phyloP scores from a whole-genome alignment of 2,888 invertebrate species.

The Drosophila anceps region DNA sequence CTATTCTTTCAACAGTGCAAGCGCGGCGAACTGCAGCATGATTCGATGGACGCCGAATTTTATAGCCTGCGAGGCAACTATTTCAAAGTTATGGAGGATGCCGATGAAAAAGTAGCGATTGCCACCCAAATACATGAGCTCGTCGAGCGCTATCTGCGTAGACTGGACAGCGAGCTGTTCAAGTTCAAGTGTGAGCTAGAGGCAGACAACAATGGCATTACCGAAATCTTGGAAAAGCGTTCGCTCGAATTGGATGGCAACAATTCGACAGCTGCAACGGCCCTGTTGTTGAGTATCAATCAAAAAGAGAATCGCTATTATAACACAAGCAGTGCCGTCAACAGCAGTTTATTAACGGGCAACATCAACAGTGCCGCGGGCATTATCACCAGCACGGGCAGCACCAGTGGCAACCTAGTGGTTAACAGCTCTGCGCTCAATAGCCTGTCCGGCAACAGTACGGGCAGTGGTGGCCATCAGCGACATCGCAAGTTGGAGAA shows the following conservation, averaged over 20 bases:
- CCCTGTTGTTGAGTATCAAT: constrained; percentile 86
- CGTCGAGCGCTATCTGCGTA: constrained; percentile 95
- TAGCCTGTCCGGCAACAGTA: constrained; percentile 35
- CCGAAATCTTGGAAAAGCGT: constrained; percentile 96
- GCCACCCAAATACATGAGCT: constrained; percentile 97
- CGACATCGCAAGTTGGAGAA: constrained; percentile 89
- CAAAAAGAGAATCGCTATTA: constrained; percentile 94
- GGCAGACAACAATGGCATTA: constrained; percentile 99
- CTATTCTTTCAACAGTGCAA: constrained; percentile 94
- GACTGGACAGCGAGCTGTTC: constrained; percentile 94
- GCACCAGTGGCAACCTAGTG: constrained; percentile 44
- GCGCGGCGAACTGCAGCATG: constrained; percentile 89
- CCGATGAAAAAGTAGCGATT: constrained; percentile 97
- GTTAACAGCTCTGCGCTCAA: constrained; percentile 33
- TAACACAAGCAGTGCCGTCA: constrained; percentile 52
- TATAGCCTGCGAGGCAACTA: constrained; percentile 94
- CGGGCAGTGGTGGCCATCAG: constrained; percentile 45
- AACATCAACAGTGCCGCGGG: constrained; percentile 52
- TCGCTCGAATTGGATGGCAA: constrained; percentile 93
- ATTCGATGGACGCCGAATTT: constrained; percentile 93
- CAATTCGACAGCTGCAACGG: constrained; percentile 86
- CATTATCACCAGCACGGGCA: constrained; percentile 68
- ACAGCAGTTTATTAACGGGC: constrained; percentile 40
- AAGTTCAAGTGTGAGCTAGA: constrained; percentile 99
- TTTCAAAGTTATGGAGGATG: constrained; percentile 96